Evolutionary conservation across 2,888 invertebrate genomes (phyloP), one percentile per base, ranked within the genome.

Genomic region (Sycophila texana): DNA sequence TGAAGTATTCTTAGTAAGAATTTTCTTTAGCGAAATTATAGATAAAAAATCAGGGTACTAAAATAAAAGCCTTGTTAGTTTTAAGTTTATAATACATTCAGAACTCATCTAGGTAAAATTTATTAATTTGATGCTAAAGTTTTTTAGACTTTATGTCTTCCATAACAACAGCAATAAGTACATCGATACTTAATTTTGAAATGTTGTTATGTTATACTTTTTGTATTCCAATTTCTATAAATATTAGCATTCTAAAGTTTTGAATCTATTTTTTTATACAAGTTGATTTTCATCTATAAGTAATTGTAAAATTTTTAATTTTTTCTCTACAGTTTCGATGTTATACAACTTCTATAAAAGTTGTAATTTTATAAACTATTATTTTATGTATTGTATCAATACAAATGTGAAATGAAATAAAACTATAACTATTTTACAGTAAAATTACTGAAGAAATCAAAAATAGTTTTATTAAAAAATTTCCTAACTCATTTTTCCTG

Each of bases 1-100:
- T 77, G 77, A 71, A 65, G 66, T 77, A 26, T 77, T 77, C 57
- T 70, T 53, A 53, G 49, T 18, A 39, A 53, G 49, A 55, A 0
- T 60, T 55, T 66, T 53, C 51, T 30, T 77, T 60, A 49, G 10
- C 1, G 7, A 47, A 51, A 13, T 30, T 13, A 18, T 49, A 63
- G 47, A 39, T 10, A 20, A 72, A 76, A 70, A 49, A 61, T 55
- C 26, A 73, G 53, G 65, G 18, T 74, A 39, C 10, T 39, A 1
- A 39, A 74, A 65, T 30, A n/a, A 22, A 74, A 57, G 14, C 49
- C 30, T 66, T 47, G n/a, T 61, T 30, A 55, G 30, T n/a, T 18
- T n/a, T 20, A 53, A 61, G 49, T 49, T 14, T 30, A 26, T 51
- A 51, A 51, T 16, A n/a, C 26, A 30, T 20, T 51, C 51, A 57